phyloP scores from a whole-genome alignment of 2,113 vertebrate genomes.

The Pseudonaja textilis region DNA sequence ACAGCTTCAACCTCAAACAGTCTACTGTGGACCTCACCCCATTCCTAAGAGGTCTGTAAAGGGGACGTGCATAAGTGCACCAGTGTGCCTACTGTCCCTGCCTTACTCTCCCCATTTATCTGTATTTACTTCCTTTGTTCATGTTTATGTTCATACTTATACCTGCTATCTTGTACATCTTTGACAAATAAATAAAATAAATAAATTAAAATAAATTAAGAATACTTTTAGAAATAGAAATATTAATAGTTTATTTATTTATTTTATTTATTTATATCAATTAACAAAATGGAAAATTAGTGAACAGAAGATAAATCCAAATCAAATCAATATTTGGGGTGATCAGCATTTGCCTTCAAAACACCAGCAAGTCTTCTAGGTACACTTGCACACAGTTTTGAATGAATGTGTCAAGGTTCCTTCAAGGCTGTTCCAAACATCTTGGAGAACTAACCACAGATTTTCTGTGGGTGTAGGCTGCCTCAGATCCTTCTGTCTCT shows the following conservation, averaged over 20 bases:
- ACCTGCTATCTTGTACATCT: no score
- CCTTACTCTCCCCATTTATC: no score
- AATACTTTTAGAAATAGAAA: neutral
- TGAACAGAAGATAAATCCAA: neutral
- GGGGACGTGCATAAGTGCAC: no score
- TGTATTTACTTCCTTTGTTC: no score
- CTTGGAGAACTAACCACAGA: neutral
- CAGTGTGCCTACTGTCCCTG: no score
- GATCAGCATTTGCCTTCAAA: neutral
- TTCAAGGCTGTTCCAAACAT: neutral
- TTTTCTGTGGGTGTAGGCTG: neutral
- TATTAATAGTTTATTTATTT: neutral
- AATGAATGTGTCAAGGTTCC: no score
- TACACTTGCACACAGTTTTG: neutral
- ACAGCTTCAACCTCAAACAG: no score
- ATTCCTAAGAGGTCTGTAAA: no score
- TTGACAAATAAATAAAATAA: no score
- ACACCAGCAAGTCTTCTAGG: neutral
- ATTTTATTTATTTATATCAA: neutral
- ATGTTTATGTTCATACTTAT: no score
- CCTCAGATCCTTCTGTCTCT: neutral
- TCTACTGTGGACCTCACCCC: no score
- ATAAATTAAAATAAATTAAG: neutral
- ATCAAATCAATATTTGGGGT: neutral
- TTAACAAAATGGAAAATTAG: neutral